Evolutionary conservation across 2,888 invertebrate species (phyloP).

Genomic region (Hydropsyche betteni): DNA sequence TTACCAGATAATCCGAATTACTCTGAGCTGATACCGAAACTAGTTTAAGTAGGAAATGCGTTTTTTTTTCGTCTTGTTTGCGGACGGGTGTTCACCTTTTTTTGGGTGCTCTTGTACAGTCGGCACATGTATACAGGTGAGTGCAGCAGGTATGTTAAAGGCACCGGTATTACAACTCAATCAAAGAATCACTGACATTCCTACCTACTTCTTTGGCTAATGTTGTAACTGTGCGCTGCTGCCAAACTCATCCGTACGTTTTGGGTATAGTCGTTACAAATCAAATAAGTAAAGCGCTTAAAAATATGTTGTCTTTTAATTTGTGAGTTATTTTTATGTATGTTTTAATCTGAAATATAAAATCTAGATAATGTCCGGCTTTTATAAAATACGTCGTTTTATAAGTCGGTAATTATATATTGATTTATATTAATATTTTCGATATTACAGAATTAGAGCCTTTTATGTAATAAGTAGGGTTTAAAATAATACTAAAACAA

Average conservation of each 20-base stretch:
- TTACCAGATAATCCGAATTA: no score
- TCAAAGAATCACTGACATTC: conserved; percentile 46
- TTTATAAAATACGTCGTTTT: not conserved
- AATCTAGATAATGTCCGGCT: not conserved
- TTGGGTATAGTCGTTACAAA: not conserved
- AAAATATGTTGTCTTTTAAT: no score
- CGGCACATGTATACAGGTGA: conserved; percentile 36
- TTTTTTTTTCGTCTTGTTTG: no score
- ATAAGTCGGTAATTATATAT: no score
- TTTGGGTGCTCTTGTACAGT: not conserved
- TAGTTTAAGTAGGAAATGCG: no score
- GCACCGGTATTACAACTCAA: conserved; percentile 46
- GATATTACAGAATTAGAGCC: no score
- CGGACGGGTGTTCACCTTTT: no score
- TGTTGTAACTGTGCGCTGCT: conserved; percentile 41
- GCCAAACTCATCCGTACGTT: conserved; percentile 17
- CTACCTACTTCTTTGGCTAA: conserved; percentile 45
- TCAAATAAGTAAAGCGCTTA: not conserved
- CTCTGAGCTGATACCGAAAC: no score
- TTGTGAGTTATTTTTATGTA: no score
- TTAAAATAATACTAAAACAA: no score
- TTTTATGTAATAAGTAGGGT: no score
- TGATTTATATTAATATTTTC: no score
- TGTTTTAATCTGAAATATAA: not conserved
- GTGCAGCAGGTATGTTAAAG: conserved; percentile 27